Evolutionary conservation across 2,113 vertebrate species (phyloP), one percentile per base, ranked within the genome.

Genomic region (Lophura nycthemera): DNA sequence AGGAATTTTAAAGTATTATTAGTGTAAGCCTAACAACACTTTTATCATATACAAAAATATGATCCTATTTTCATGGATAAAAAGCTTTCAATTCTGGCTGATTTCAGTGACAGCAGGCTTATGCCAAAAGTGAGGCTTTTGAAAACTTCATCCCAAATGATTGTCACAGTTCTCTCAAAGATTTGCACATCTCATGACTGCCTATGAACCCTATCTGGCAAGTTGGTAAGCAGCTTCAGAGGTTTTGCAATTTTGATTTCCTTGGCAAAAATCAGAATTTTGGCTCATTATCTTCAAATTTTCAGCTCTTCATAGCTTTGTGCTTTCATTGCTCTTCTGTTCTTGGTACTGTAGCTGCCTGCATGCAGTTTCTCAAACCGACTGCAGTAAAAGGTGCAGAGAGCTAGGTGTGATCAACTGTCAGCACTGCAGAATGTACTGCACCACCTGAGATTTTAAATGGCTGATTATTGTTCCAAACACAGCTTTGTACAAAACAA

Each of bases 1-100:
- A 88, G 70, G 52, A 91, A 66, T 86, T 93, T 95, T 75, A 93
- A 94, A 91, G 90, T 76, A 86, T 94, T 96, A 92, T 89, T 91
- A 92, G 43, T 0, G 0, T 74, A 19, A 95, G 83, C 88, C 82
- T 95, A 88, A 89, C 69, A 83, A 69, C 87, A 67, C 65, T 80
- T 85, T n/a, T 38, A 83, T 90, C 69, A 13, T 71, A 21, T 52
- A 92, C 91, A 84, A 90, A 94, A 96, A 94, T 94, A 92, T 88
- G 91, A 72, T 13, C 52, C 57, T 83, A 21, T 83, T 97, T 92
- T 94, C 76, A 5, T 52, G 83, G 92, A 47, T 93, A 71, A 94
- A 81, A 88, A 90, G 76, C 76, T 86, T 70, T 86, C 79, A 22
- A 4, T 52, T 10, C 38, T 88, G 65, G 17, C 82, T 89, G 60